Evolutionary conservation across 2,888 invertebrate genomes (phyloP).

Genomic region (Papilio protenor): DNA sequence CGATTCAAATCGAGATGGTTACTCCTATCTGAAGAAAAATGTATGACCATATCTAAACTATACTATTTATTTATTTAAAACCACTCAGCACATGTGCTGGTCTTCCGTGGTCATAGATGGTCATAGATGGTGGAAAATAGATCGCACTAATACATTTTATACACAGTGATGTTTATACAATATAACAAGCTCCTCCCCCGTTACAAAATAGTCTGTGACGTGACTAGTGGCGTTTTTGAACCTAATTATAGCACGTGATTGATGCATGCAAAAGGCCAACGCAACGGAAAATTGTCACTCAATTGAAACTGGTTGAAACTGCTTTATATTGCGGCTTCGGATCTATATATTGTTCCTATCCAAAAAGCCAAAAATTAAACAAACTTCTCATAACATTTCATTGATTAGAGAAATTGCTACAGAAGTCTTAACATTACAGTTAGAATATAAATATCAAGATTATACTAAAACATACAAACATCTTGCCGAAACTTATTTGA

Average conservation of each 20-base stretch:
- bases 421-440: background rate
- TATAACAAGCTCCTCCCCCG: no score
- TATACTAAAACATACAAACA: slow-evolving; percentile 11
- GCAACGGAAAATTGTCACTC: slow-evolving; percentile 19
- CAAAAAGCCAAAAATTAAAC: background rate
- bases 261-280: slow-evolving; percentile 2
- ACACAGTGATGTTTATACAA: no score
- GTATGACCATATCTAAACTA: background rate
- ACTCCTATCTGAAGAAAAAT: background rate
- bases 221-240: background rate
- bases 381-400: background rate
- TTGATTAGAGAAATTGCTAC: background rate
- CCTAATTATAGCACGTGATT: background rate
- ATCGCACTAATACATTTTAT: no score
- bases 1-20: background rate
- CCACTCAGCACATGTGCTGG: no score
- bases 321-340: background rate
- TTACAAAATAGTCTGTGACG: no score
- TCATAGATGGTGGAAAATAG: no score
- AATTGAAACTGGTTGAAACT: slow-evolving; percentile 10
- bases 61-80: no score
- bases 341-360: no score
- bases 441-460: slow-evolving; percentile 29
- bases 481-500: slow-evolving; percentile 15
- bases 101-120: no score